Conservation (phyloP, 2,888 invertebrate species). For the Fragum sueziense region DNA sequence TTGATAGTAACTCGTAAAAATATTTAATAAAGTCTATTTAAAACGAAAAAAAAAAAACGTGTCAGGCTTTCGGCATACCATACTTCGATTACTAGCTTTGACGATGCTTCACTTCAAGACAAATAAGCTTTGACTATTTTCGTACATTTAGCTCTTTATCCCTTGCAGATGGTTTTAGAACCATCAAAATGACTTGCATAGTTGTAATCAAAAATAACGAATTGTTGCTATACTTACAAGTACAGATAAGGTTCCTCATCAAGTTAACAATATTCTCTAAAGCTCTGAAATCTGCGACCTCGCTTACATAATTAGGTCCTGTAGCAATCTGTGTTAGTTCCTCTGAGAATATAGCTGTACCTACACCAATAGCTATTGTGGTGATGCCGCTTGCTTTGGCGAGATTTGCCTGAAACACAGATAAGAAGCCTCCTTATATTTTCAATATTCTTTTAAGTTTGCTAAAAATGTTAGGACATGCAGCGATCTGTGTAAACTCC, state of each 20-base stretch:
- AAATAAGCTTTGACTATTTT: too few relatives aligned
- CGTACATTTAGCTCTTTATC: too few relatives aligned
- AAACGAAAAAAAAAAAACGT: too few relatives aligned
- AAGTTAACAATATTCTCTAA: slow-evolving; percentile 52
- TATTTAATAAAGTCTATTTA: too few relatives aligned
- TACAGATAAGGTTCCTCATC: slow-evolving; percentile 57
- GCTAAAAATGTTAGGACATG: slow-evolving; percentile 41
- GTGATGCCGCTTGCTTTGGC: slow-evolving; percentile 65
- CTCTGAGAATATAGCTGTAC: slow-evolving; percentile 63
- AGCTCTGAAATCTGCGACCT: slow-evolving; percentile 51
- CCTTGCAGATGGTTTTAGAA: too few relatives aligned
- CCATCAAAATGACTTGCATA: too few relatives aligned
- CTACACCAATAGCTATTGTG: slow-evolving; percentile 69
- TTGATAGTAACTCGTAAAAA: too few relatives aligned
- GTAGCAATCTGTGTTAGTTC: slow-evolving; percentile 66
- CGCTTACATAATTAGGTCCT: slow-evolving; percentile 44
- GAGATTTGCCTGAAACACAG: slow-evolving; percentile 60
- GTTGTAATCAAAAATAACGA: too few relatives aligned
- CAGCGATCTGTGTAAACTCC: slow-evolving; percentile 66
- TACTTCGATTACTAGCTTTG: too few relatives aligned
- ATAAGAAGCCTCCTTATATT: slow-evolving; percentile 52
- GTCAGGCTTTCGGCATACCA: too few relatives aligned
- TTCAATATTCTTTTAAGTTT: slow-evolving; percentile 48
- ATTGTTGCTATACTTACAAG: slow-evolving; percentile 45
- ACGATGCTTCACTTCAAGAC: too few relatives aligned